Base-by-base conservation (phyloP, 2,888 invertebrate species). In the Morinoia aosen region DNA sequence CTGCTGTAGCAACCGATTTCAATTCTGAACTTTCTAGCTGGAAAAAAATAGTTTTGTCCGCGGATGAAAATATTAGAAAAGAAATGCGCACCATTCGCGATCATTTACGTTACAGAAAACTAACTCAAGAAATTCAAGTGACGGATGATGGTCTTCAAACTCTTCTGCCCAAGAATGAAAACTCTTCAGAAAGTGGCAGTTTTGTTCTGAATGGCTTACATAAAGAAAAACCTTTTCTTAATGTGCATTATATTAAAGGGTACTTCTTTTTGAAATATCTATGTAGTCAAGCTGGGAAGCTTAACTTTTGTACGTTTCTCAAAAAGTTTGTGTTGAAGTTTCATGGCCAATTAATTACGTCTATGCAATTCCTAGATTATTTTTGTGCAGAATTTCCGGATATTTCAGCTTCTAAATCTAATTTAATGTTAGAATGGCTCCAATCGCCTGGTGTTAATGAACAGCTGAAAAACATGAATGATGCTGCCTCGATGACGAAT, bases 161-260 rank as follows among this genome's bases (percentile, higher is more conserved):
- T 57, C 57, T 93, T 8, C 93, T 33, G 58, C 57, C 93, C n/a
- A 93, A 25, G 16, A 48, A 12, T 48, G 57, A 1, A 57, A 10
- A 48, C 12, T 88, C 96, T 76, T 95, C 96, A 40, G 95, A 95
- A 40, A 96, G 96, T n/a, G 95, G 96, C 48, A 96, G 95, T 39
- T 95, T 96, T 12, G 97, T 97, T 3, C 97, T 97, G 96, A 97
- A 97, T 97, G 97, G 97, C 10, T 97, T 97, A 96, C 97, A 97
- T 91, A 97, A 97, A 14, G 97, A 97, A 12, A 97, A 97, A 96
- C 97, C 97, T 57, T 97, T 97, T 96, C 97, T 97, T 95, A 97
- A 97, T 96, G 97, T 97, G 33, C 97, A 97, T 96, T 97, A 97
- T 96, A 97, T 97, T 25, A 97, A 97, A 97, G 97, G 97, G 8